Base-by-base conservation (phyloP, 2,113 vertebrate genomes). In the Plecturocebus donacophilus region DNA sequence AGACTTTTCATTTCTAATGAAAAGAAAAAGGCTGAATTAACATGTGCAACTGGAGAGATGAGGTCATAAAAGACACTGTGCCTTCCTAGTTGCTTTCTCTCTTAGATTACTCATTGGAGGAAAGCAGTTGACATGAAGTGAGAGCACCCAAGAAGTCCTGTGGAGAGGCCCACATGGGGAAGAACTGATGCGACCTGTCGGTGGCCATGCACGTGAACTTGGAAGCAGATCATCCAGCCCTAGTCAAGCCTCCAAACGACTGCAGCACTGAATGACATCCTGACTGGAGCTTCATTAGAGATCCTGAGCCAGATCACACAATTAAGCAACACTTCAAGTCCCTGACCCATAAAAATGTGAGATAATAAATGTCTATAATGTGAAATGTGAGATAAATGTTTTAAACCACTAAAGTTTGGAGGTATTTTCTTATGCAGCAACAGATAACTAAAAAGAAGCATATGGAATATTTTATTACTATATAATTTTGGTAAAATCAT, bases 401-500 rank as follows among this genome's bases (percentile, higher is more conserved):
- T 88, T 75, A 91, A 80, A n/a, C 40, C 66, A 70, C n/a, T 58
- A 27, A 75, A 42, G 5, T 88, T 91, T 93, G 45, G 45, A 90
- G 54, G 38, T 61, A 40, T 73, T 87, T 81, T 95, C 27, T 83
- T 47, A 64, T 23, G 27, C 23, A 79, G 35, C 17, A 35, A 64
- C 7, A 80, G 56, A 35, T 90, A 83, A 94, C 6, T 64, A 64
- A 64, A 64, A 64, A 64, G 52, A 93, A 95, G 2, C 45, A 89
- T 88, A 58, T 54, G 42, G 9, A 76, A 52, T 54, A 77, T 91
- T 84, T 93, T 91, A 77, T 6, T 58, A 73, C 21, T n/a, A 14
- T 66, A 32, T 68, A 79, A 84, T 76, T 96, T 89, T 88, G 82
- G 27, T 83, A 71, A 87, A 90, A 56, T 49, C 7, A 82, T 77